These are phyloP conservation scores for Takifugu rubripes DNA, from an alignment of 2,797 vertebrate genomes.

Conservation along the genomic window DNA sequence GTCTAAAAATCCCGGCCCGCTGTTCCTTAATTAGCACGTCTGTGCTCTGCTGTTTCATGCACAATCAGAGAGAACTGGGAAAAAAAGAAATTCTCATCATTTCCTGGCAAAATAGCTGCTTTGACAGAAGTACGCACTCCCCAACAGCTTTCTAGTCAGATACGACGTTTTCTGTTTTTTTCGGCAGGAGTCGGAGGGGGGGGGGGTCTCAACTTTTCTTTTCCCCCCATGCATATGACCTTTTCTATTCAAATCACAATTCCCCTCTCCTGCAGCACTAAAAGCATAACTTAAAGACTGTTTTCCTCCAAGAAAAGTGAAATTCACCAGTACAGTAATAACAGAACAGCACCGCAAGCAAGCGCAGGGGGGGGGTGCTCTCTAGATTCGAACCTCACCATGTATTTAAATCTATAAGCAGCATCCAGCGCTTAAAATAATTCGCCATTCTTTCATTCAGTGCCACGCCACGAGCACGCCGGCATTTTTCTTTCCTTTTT, in stretches of 20 bases:
- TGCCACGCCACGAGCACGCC: constrained; percentile 78
- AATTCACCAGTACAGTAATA: constrained; percentile 53
- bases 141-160: not conserved
- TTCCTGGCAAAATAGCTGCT: not conserved
- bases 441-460: constrained; percentile 64
- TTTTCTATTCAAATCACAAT: constrained; percentile 21
- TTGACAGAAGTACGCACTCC: not conserved
- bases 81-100: not conserved
- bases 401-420: constrained; percentile 72
- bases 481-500: constrained; percentile 67
- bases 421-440: constrained; percentile 64
- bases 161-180: not conserved
- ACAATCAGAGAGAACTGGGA: not conserved
- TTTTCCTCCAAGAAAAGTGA: constrained; percentile 24
- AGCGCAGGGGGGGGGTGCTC: constrained; percentile 23
- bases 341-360: constrained; percentile 34
- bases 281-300: constrained; percentile 21
- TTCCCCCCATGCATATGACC: constrained; percentile 3
- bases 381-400: constrained; percentile 47
- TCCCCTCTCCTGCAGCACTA: constrained; percentile 11
- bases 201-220: not conserved
- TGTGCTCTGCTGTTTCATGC: not conserved
- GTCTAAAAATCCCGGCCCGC: not conserved
- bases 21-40: not conserved
- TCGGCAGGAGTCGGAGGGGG: too few relatives aligned